Conservation (phyloP, 2,888 invertebrate species). For the Pollenia griseotomentosa region DNA sequence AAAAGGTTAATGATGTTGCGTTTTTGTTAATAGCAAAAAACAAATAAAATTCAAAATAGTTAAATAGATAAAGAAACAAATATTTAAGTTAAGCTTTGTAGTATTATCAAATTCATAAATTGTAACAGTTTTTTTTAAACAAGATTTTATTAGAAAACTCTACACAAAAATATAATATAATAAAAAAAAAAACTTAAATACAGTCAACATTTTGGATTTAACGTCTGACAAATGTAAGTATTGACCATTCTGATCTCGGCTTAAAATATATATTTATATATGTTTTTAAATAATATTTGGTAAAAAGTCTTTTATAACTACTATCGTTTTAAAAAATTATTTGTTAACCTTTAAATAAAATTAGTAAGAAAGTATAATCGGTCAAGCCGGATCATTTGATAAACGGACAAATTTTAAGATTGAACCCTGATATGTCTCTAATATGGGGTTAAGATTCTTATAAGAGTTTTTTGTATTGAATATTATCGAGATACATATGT, state of each 20-base stretch:
- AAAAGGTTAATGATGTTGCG: constrained; percentile 40
- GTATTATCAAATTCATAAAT: constrained; percentile 45
- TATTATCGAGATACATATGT: too few relatives aligned
- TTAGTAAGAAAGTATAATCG: too few relatives aligned
- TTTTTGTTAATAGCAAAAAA: constrained; percentile 29
- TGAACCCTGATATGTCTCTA: too few relatives aligned
- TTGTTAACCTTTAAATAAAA: too few relatives aligned
- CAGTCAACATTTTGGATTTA: not conserved
- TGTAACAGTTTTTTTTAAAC: constrained; percentile 23
- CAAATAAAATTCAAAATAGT: not conserved
- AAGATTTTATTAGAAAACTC: not conserved
- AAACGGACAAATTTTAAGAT: too few relatives aligned
- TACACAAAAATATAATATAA: not conserved
- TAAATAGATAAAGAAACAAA: not conserved
- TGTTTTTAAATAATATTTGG: too few relatives aligned
- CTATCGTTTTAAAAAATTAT: too few relatives aligned
- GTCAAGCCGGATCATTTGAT: too few relatives aligned
- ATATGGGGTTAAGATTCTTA: too few relatives aligned
- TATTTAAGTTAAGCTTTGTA: constrained; percentile 5
- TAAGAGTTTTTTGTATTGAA: too few relatives aligned
- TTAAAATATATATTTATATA: too few relatives aligned
- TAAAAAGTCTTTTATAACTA: too few relatives aligned
- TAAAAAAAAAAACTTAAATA: not conserved
- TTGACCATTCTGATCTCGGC: not conserved
- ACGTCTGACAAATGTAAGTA: constrained; percentile 15